Percentiles rank a stretch among this genome's conserved stretches.
Evolutionary conservation across 2,888 invertebrate species (phyloP).

Genomic region (Lordiphosa fenestrarum): DNA sequence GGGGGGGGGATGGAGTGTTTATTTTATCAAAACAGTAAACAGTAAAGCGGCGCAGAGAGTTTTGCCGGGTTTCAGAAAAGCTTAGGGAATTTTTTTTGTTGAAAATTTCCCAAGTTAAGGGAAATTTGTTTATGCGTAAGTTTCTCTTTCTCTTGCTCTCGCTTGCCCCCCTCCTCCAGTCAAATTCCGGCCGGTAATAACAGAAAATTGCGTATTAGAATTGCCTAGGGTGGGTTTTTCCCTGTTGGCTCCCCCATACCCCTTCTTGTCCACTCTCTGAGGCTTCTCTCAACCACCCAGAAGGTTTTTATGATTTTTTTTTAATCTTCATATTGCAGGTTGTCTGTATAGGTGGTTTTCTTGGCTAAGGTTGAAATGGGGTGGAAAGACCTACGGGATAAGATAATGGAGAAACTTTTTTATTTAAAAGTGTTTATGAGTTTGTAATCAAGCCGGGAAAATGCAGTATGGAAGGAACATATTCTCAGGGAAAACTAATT

Average conservation of each 20-base stretch:
- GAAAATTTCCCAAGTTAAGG: slow-evolving; percentile 34
- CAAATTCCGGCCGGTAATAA: slow-evolving; percentile 56
- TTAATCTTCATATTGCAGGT: slow-evolving; percentile 6
- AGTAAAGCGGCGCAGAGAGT: slow-evolving; percentile 12
- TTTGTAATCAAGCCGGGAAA: too few species aligned
- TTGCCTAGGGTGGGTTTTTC: neutral
- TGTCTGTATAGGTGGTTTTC: slow-evolving; percentile 21
- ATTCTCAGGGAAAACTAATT: too few species aligned
- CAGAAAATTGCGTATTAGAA: slow-evolving; percentile 55
- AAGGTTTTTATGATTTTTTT: neutral
- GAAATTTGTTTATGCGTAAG: slow-evolving; percentile 44
- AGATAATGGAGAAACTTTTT: too few species aligned
- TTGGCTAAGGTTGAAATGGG: neutral
- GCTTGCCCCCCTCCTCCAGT: slow-evolving; percentile 4
- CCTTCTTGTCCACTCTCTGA: slow-evolving; percentile 24
- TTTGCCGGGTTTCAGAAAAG: slow-evolving; percentile 49
- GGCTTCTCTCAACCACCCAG: slow-evolving; percentile 54
- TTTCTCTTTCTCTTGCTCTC: slow-evolving; percentile 3
- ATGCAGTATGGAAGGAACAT: too few species aligned
- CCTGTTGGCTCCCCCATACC: slow-evolving; percentile 37
- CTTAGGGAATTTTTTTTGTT: slow-evolving; percentile 21
- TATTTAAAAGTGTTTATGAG: too few species aligned
- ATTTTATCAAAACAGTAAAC: slow-evolving; percentile 23
- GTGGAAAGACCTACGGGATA: too few species aligned
- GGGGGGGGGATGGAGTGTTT: slow-evolving; percentile 24